These are phyloP conservation scores for Leptopilina clavipes DNA, from an alignment of 1,140 invertebrate genomes.

Conservation along the genomic window DNA sequence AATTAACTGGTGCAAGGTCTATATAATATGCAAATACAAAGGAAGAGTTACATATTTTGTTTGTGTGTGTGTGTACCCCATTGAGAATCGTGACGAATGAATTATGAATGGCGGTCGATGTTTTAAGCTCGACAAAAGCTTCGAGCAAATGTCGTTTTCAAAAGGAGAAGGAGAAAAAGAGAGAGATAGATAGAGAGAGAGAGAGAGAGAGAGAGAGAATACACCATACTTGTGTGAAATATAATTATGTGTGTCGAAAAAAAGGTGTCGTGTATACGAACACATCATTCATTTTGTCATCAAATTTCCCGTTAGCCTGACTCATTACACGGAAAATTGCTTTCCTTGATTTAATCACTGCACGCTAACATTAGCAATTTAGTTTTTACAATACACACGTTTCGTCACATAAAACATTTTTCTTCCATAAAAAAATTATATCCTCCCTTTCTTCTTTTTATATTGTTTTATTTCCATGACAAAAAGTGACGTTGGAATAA, in stretches of 20 bases:
- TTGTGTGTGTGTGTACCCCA: conserved; percentile 47
- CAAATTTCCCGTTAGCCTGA: neutral
- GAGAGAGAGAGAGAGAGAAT: neutral
- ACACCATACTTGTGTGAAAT: neutral
- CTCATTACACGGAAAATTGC: conserved; percentile 10
- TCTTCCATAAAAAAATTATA: too few relatives aligned
- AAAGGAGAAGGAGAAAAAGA: neutral
- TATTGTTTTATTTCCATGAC: too few relatives aligned
- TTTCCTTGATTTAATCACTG: neutral
- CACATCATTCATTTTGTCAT: neutral
- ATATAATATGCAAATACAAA: conserved; percentile 41
- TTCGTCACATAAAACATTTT: too few relatives aligned
- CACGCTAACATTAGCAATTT: conserved; percentile 6
- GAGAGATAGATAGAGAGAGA: too few relatives aligned
- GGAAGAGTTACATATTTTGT: conserved; percentile 50
- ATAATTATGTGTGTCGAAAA: neutral
- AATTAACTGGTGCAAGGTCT: conserved; percentile 51
- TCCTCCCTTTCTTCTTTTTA: too few relatives aligned
- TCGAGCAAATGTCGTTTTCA: neutral
- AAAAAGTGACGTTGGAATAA: too few relatives aligned
- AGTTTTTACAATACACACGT: conserved; percentile 7
- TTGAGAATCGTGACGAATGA: conserved; percentile 69
- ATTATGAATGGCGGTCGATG: conserved; percentile 74
- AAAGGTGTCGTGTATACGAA: neutral
- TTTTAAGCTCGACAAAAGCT: neutral